A percentile compares a stretch with the other conserved stretches of the same genome.
Conservation (phyloP, 2,797 vertebrate species). For the Centroberyx gerrardi region DNA sequence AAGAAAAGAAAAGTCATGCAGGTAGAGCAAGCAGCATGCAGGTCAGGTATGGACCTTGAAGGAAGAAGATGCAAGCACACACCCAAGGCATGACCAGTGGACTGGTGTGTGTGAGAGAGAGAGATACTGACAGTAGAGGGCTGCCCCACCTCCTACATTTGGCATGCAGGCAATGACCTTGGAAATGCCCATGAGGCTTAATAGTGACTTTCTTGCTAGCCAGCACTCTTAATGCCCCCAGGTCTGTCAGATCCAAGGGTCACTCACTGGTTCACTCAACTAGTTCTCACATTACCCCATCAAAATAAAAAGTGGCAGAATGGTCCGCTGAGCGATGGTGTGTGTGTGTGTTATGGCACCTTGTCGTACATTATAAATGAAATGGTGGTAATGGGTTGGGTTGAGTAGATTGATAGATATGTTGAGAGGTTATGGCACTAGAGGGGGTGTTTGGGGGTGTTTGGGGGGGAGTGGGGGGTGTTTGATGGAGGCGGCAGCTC, state of each 20-base stretch:
- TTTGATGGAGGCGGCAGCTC: constrained; percentile 67
- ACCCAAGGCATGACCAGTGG: constrained; percentile 22
- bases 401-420: constrained; percentile 34
- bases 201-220: constrained; percentile 12
- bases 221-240: background rate
- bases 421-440: constrained; percentile 15
- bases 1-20: constrained; percentile 53
- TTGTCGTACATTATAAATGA: constrained; percentile 9
- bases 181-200: constrained; percentile 54
- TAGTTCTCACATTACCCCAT: background rate
- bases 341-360: background rate
- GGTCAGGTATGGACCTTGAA: constrained; percentile 24
- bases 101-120: background rate
- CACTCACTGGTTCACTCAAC: constrained; percentile 4
- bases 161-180: no score
- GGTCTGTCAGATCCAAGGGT: constrained; percentile 12
- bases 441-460: background rate
- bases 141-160: no score
- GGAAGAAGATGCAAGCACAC: constrained; percentile 42
- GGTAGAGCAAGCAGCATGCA: constrained; percentile 54
- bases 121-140: background rate
- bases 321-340: background rate
- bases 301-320: background rate
- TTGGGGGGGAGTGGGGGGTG: constrained; percentile 8
- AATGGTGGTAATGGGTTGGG: constrained; percentile 30